Conservation (phyloP, 2,888 invertebrate species). For the Acrobasis suavella region DNA sequence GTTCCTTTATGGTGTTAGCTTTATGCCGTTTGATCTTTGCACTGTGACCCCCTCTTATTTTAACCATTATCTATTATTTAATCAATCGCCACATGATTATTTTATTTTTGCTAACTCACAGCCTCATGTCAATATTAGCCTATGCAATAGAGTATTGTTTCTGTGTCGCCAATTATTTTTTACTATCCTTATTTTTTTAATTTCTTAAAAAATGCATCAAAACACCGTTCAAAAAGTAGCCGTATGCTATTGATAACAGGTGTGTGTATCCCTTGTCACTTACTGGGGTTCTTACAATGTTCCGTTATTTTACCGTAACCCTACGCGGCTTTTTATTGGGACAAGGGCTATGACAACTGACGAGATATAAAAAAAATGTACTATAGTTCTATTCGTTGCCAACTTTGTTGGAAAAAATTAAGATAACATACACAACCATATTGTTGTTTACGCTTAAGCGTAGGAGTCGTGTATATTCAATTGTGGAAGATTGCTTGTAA, state of each 20-base stretch:
- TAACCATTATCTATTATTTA: slow-evolving; percentile 63
- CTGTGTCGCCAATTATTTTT: slow-evolving; percentile 75
- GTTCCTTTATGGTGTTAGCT: not conserved
- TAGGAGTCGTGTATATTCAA: not conserved
- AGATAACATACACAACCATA: not conserved
- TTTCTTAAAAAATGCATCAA: slow-evolving; percentile 79
- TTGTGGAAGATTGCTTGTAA: not conserved
- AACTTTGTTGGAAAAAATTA: slow-evolving; percentile 8
- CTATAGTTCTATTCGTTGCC: not conserved
- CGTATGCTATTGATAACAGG: slow-evolving; percentile 76
- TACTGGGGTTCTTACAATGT: slow-evolving; percentile 60
- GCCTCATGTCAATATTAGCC: slow-evolving; percentile 81
- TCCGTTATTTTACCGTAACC: slow-evolving; percentile 51
- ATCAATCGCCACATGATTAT: slow-evolving; percentile 71
- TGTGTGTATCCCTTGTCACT: slow-evolving; percentile 71
- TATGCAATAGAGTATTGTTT: slow-evolving; percentile 81
- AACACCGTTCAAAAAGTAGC: slow-evolving; percentile 81
- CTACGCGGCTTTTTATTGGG: slow-evolving; percentile 45
- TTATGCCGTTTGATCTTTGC: slow-evolving; percentile 44
- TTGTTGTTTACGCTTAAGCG: not conserved
- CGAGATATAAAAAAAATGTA: not conserved
- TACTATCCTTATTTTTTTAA: slow-evolving; percentile 42
- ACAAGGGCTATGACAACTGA: slow-evolving; percentile 43
- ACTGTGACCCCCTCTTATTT: slow-evolving; percentile 62
- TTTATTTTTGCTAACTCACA: slow-evolving; percentile 82